Conservation (phyloP, 2,888 invertebrate genomes). For the Macrophya alboannulata region DNA sequence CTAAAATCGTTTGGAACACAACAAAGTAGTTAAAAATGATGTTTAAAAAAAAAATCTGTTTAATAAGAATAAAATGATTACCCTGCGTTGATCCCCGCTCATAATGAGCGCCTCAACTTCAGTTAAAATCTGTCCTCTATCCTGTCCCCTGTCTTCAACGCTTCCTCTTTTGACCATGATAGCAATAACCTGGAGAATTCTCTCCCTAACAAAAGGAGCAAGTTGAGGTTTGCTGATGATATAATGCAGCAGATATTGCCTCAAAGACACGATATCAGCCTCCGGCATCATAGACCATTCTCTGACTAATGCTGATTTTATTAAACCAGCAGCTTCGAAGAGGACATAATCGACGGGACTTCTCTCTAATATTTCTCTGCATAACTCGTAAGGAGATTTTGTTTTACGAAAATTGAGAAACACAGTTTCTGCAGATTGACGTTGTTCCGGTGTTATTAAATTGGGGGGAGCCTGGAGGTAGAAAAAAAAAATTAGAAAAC, state of each 20-base stretch:
- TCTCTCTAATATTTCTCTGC: slow-evolving; percentile 89
- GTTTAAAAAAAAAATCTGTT: neutral
- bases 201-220: slow-evolving; percentile 90
- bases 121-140: slow-evolving; percentile 85
- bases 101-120: slow-evolving; percentile 91
- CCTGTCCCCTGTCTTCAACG: slow-evolving; percentile 87
- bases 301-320: slow-evolving; percentile 91
- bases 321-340: slow-evolving; percentile 92
- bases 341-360: slow-evolving; percentile 90
- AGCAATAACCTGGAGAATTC: slow-evolving; percentile 89
- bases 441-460: slow-evolving; percentile 88
- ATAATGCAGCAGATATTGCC: slow-evolving; percentile 91
- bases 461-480: slow-evolving; percentile 89
- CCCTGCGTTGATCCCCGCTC: slow-evolving; percentile 85
- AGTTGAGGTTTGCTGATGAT: slow-evolving; percentile 86
- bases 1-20: neutral
- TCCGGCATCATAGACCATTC: slow-evolving; percentile 91
- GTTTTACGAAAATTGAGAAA: slow-evolving; percentile 92
- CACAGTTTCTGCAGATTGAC: slow-evolving; percentile 91
- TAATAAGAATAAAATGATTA: slow-evolving; percentile 69
- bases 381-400: slow-evolving; percentile 90
- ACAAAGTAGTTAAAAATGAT: neutral
- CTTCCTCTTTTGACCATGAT: slow-evolving; percentile 94
- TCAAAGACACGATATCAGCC: slow-evolving; percentile 86
- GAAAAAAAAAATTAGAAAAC: slow-evolving; percentile 55